These are phyloP conservation scores for Pediacus dermestoides DNA, from an alignment of 2,888 invertebrate genomes.

Conservation along the genomic window DNA sequence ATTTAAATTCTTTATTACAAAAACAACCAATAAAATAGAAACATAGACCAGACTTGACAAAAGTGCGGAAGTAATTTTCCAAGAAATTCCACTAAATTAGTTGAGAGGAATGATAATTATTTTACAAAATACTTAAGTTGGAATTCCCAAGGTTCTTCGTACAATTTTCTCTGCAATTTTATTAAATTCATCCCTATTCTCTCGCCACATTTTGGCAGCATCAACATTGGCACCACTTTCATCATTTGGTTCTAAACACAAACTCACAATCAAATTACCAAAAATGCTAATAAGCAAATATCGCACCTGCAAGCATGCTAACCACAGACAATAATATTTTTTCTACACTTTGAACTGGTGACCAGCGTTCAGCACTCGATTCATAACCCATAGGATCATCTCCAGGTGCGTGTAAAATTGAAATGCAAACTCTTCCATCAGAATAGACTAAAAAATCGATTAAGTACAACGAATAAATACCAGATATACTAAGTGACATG, in stretches of 20 bases:
- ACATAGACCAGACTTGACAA: too few species aligned
- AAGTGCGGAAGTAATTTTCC: too few species aligned
- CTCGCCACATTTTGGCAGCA: conserved; percentile 99
- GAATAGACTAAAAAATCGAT: conserved; percentile 68
- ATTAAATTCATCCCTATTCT: conserved; percentile 90
- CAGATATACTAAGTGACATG: too few species aligned
- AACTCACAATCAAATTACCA: conserved; percentile 1
- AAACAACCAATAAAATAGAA: too few species aligned
- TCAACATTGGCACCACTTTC: conserved; percentile 99
- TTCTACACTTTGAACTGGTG: conserved; percentile 98
- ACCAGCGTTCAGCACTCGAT: conserved; percentile 97
- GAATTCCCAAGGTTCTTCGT: conserved; percentile 80
- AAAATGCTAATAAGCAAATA: not conserved
- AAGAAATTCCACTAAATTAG: too few species aligned
- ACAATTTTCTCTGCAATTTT: conserved; percentile 89
- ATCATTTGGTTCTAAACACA: conserved; percentile 85
- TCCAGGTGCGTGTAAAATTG: conserved; percentile 97
- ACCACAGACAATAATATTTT: conserved; percentile 97
- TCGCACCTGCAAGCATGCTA: conserved; percentile 96
- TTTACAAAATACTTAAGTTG: conserved; percentile 43
- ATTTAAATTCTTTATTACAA: too few species aligned
- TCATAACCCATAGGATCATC: conserved; percentile 99
- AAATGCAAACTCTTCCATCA: conserved; percentile 98
- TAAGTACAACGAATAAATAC: not conserved
- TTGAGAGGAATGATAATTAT: too few species aligned